Base-by-base conservation (phyloP, 2,797 vertebrate species). In the Schizopygopsis malacanthus region DNA sequence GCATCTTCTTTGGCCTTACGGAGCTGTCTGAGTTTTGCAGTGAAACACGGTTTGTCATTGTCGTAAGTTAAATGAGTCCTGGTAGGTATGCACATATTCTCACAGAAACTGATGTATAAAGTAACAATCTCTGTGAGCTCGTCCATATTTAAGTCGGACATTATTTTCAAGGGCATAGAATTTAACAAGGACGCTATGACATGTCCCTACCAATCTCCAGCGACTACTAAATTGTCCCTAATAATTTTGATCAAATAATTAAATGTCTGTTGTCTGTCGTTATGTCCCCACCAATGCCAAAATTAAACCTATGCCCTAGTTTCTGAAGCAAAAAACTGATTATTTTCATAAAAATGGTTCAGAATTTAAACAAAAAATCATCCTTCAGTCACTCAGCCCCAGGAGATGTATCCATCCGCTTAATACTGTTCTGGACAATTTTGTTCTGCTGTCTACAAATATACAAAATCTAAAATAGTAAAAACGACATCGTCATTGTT, bases 401-500 rank as follows among this genome's bases (percentile, higher is more conserved):
- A 54, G 52, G 22, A n/a, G 22, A 59, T n/a, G 22, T n/a, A 59
- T 59, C 56, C 4, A 61, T 61, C n/a, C 0, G 4, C 12, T 61
- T n/a, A 61, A 25, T 61, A 25, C 11, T 5, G 71, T 28, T 25
- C 15, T 5, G 16, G 15, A 75, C 45, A 11, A 11, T 25, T 69
- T 39, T 54, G 28, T 16, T 71, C 33, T 10, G 1, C 4, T 13
- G 50, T 63, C 59, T 78, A 71, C 70, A 86, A 56, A 87, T 67
- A 50, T 0, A n/a, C 37, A 45, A 37, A 69, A 85, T 13, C 20
- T 37, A 59, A 37, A 81, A 8, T 1, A 81, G 11, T 2, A 82
- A 22, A 85, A 22, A 80, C n/a, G 20, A 81, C n/a, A 28, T 77
- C 50, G 84, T 1, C 89, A 87, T 69, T 91, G 92, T 92, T 95